Percentiles rank a stretch among this genome's conserved stretches.
These are phyloP conservation scores for Trichopria drosophilae DNA, from an alignment of 2,888 invertebrate species.

Conservation along the genomic window DNA sequence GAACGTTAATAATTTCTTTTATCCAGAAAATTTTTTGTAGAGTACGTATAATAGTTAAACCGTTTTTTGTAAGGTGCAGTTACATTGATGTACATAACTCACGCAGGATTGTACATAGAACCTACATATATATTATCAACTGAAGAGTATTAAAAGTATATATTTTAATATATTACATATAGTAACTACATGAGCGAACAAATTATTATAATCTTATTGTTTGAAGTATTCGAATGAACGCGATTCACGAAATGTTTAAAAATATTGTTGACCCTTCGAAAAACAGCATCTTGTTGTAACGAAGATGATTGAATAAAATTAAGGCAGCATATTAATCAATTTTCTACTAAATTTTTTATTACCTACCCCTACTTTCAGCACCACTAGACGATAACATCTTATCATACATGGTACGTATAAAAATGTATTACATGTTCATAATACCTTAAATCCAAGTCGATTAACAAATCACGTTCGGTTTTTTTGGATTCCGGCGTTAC, in stretches of 20 bases:
- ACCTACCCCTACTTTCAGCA: no score
- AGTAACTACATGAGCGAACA: constrained; percentile 49
- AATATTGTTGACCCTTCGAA: constrained; percentile 56
- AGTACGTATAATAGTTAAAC: constrained; percentile 38
- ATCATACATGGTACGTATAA: no score
- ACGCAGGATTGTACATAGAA: constrained; percentile 51
- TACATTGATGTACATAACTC: constrained; percentile 53
- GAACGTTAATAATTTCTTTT: constrained; percentile 46
- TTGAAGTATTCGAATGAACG: constrained; percentile 53
- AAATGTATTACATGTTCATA: no score
- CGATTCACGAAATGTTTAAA: constrained; percentile 56
- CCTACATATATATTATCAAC: constrained; percentile 42
- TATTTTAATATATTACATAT: constrained; percentile 59
- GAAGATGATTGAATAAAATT: constrained; percentile 54
- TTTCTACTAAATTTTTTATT: no score
- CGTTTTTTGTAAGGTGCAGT: constrained; percentile 50
- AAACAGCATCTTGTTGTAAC: constrained; percentile 55
- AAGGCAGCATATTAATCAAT: constrained; percentile 43
- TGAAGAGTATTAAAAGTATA: constrained; percentile 55
- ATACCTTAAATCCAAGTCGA: no score
- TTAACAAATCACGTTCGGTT: no score
- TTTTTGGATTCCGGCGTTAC: no score
- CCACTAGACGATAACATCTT: no score
- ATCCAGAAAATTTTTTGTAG: constrained; percentile 32
- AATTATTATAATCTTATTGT: constrained; percentile 56